Percentiles rank a stretch among this genome's conserved stretches.
phyloP scores from a whole-genome alignment of 2,888 invertebrate genomes.

The Callyntrura sp. region DNA sequence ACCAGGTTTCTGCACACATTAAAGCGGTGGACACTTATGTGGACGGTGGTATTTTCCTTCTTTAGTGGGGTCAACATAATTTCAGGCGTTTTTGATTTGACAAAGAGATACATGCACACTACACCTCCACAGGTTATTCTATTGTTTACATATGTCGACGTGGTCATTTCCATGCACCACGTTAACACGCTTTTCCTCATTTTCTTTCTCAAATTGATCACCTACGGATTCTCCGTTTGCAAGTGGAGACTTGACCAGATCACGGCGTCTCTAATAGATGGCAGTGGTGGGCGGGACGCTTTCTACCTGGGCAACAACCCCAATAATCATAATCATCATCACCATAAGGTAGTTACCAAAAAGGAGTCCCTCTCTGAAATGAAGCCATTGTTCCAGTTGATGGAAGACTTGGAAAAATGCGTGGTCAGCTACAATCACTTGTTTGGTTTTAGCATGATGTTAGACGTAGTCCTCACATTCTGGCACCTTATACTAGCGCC shows the following conservation, averaged over 20 bases:
- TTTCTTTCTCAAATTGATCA: slow-evolving; percentile 51
- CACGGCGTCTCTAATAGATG: no score
- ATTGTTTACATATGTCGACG: background rate
- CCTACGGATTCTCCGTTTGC: slow-evolving; percentile 4
- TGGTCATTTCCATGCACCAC: slow-evolving; percentile 35
- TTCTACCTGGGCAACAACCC: no score
- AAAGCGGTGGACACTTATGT: no score
- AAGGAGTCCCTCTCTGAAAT: background rate
- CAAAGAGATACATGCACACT: no score
- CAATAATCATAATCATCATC: no score
- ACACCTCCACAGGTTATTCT: no score
- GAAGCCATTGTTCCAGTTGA: slow-evolving; percentile 11
- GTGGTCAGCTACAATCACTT: slow-evolving; percentile 24
- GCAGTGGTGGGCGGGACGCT: no score
- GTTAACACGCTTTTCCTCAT: slow-evolving; percentile 43
- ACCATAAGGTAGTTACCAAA: no score
- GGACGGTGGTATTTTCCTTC: no score
- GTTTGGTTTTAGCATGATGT: slow-evolving; percentile 46
- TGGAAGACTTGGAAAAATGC: slow-evolving; percentile 33
- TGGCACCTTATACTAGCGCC: slow-evolving; percentile 52
- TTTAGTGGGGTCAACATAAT: no score
- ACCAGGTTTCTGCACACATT: no score
- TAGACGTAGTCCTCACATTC: slow-evolving; percentile 42
- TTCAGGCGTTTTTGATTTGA: no score
- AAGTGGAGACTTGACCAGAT: slow-evolving; percentile 1